phyloP scores from a whole-genome alignment of 2,888 invertebrate genomes.

The Cheilosia soror region DNA sequence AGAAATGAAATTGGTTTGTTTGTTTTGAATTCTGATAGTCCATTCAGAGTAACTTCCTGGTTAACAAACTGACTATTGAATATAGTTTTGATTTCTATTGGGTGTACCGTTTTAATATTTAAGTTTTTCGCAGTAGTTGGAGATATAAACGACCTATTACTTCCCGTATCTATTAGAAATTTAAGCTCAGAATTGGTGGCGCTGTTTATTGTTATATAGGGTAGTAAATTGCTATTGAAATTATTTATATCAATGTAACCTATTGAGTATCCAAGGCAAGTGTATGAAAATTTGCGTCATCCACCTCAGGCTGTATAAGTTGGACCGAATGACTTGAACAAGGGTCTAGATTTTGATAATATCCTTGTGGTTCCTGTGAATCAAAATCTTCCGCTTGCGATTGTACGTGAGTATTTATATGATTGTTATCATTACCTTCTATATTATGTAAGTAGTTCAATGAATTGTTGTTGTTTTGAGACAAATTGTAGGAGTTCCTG shows the following conservation, averaged over 20 bases:
- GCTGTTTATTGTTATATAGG: conserved; percentile 45
- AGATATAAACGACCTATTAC: conserved; percentile 55
- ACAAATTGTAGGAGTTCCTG: conserved; percentile 4
- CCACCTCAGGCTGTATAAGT: conserved; percentile 32
- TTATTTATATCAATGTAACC: conserved; percentile 67
- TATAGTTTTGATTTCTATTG: conserved; percentile 36
- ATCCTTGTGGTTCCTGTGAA: not conserved
- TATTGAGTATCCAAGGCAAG: conserved; percentile 61
- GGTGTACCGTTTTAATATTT: not conserved
- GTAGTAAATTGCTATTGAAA: conserved; percentile 32
- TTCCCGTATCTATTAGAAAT: conserved; percentile 51
- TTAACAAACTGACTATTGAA: conserved; percentile 22
- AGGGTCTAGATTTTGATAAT: conserved; percentile 16
- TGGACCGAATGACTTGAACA: not conserved
- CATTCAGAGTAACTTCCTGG: conserved; percentile 32
- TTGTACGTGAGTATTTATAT: not conserved
- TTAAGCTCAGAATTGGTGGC: conserved; percentile 25
- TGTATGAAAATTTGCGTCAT: conserved; percentile 70
- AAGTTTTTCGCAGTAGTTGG: conserved; percentile 29
- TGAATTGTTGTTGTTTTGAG: not conserved
- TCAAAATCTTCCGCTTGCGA: not conserved
- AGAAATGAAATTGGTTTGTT: conserved; percentile 35
- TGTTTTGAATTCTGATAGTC: conserved; percentile 50
- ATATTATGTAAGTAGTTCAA: conserved; percentile 1
- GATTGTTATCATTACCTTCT: conserved; percentile 1